Base-by-base conservation (phyloP, 1,140 invertebrate species). In the Diuraphis noxia region DNA sequence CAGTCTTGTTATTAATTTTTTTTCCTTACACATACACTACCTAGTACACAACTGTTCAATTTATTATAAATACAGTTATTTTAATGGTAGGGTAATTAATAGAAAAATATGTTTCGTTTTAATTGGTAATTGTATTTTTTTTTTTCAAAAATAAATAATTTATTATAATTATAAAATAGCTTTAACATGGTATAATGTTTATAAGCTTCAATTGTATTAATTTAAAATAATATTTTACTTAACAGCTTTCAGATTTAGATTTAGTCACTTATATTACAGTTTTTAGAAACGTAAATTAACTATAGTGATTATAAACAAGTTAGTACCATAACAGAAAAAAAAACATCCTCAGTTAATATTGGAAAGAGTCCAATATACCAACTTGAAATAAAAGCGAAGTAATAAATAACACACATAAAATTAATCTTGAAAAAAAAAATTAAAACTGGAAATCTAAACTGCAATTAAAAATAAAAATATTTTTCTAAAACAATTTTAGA, bases 401-500 rank as follows among this genome's bases (percentile, higher is more conserved):
- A 72, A 72, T 72, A 72, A 72, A 72, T n/a, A 72, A 72, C 34
- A 23, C n/a, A 63, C 13, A 63, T 30, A 30, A 63, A 63, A 63
- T 30, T 21, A 7, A 56, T 56, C 25, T 56, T 30, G 52, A 56
- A 56, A 0, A 17, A 72, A n/a, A n/a, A 72, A 72, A 72, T 30
- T 13, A 72, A n/a, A 72, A 63, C 56, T n/a, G 25, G n/a, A 72
- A n/a, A 72, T n/a, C 13, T 72, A n/a, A 72, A 72, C 56, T 72
- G 34, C n/a, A 34, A 72, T 72, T 72, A 72, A 72, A 72, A 72
- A 72, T 72, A 72, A 72, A 63, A 72, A 72, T 72, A 72, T 72
- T 72, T 72, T 30, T 72, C 56, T n/a, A 72, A 72, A 34, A n/a
- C 30, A 23, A 17, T n/a, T 13, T 4, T 17, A n/a, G 5, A 17